A percentile compares a stretch with the other conserved stretches of the same genome.
Evolutionary conservation across 2,888 invertebrate genomes (phyloP).

Genomic region (Drosophila cognata): DNA sequence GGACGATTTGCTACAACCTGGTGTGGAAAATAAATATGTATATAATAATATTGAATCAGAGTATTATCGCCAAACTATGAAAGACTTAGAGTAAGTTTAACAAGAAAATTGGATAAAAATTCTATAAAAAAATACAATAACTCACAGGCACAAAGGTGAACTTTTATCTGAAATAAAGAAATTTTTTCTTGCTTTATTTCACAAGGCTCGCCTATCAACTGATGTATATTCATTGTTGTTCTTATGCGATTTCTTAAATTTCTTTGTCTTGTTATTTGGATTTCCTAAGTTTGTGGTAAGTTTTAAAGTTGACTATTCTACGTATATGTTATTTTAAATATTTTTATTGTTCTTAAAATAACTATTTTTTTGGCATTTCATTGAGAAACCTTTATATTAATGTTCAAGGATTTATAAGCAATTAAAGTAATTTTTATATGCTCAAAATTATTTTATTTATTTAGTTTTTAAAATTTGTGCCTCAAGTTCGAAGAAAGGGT

Average conservation of each 20-base stretch:
- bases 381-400: too few species aligned
- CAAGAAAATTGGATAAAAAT: background rate
- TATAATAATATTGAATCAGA: constrained; percentile 62
- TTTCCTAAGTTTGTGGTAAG: constrained; percentile 97
- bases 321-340: background rate
- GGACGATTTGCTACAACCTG: constrained; percentile 55
- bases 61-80: constrained; percentile 50
- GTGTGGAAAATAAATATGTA: constrained; percentile 56
- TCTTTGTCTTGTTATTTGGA: constrained; percentile 97
- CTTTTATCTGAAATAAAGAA: constrained; percentile 84
- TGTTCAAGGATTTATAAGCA: too few species aligned
- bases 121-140: background rate
- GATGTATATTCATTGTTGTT: constrained; percentile 98
- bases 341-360: background rate
- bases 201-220: constrained; percentile 77
- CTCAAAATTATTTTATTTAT: background rate
- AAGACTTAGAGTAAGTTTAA: constrained; percentile 48
- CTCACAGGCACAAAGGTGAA: constrained; percentile 49
- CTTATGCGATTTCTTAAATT: constrained; percentile 98
- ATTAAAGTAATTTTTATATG: background rate
- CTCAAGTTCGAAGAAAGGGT: background rate
- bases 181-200: constrained; percentile 89
- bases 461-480: background rate
- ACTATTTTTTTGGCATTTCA: background rate
- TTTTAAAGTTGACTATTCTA: constrained; percentile 35